Evolutionary conservation across 92 coral and sea anemone species (phyloP), one percentile per base, ranked within the genome.

Genomic region (Actinernus sp.): DNA sequence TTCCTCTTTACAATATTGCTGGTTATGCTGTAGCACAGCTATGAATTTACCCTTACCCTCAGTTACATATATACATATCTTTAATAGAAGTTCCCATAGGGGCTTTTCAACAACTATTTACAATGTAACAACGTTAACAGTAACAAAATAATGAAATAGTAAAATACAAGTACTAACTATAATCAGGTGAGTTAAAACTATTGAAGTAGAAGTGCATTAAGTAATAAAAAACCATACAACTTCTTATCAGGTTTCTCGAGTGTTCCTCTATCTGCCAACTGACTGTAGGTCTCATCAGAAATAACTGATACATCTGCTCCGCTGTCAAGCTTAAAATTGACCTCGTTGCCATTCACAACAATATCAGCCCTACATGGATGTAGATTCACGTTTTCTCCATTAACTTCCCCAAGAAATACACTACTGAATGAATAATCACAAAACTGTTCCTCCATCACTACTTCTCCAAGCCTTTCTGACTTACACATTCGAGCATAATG

Each of bases 141-240:
- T n/a, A n/a, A n/a, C n/a, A n/a, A n/a, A n/a, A n/a, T n/a, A n/a
- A n/a, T n/a, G n/a, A n/a, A n/a, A n/a, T n/a, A n/a, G n/a, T n/a
- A n/a, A n/a, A n/a, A n/a, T n/a, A n/a, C n/a, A n/a, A n/a, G n/a
- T n/a, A n/a, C n/a, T n/a, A n/a, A n/a, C n/a, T n/a, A n/a, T n/a
- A n/a, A n/a, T n/a, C n/a, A n/a, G n/a, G n/a, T n/a, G n/a, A n/a
- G n/a, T n/a, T n/a, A n/a, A n/a, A n/a, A n/a, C n/a, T n/a, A n/a
- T n/a, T n/a, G n/a, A n/a, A n/a, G n/a, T n/a, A n/a, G n/a, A n/a
- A n/a, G n/a, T n/a, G n/a, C n/a, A n/a, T n/a, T n/a, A n/a, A n/a
- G n/a, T n/a, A n/a, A n/a, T n/a, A n/a, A n/a, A n/a, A n/a, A 81
- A 73, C 87, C 87, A 80, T 45, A 80, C 56, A 80, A 55, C 50